Base-by-base conservation (phyloP, 2,888 invertebrate species). In the Hirtodrosophila histrioides region DNA sequence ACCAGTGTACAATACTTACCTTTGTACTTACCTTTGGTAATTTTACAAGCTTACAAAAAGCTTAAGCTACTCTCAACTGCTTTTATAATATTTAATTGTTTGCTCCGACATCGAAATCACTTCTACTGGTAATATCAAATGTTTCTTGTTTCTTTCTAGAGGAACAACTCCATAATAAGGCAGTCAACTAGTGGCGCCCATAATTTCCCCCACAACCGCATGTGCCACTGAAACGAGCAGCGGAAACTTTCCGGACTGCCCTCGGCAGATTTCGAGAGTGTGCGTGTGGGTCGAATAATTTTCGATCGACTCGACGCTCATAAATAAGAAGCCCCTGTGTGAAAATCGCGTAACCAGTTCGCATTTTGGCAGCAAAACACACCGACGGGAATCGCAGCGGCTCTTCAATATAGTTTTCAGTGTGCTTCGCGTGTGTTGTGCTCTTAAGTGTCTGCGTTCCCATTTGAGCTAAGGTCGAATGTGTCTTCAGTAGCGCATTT, bases 241-340 rank as follows among this genome's bases (percentile, higher is more conserved):
- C 23, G 23, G 9, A 10, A 36, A 75, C 39, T 60, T 8, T 27
- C 3, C 3, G 9, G 1, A 8, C 49, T 1, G 23, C 56, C 43
- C 76, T 71, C 73, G 53, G 7, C 3, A 6, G 17, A 9, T 1
- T 36, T n/a, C n/a, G 37, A 7, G 24, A 29, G 60, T 50, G 12
- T 64, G 45, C 40, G 64, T 58, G 58, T 36, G 62, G 58, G 58
- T 71, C 40, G 43, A 43, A 24, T 54, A 64, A 70, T 63, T 71
- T 39, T 23, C 65, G 79, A 75, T 82, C 63, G 57, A 46, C 54
- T 31, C 62, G 67, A 27, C 46, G 60, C 61, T 57, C 51, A 55
- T 58, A 75, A 60, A 82, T 87, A 82, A 70, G 81, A 85, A 78
- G 86, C 67, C 69, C 49, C 49, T 62, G 46, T 31, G 46, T 36